phyloP scores from a whole-genome alignment of 2,113 vertebrate species.

The Elaphurus davidianus region DNA sequence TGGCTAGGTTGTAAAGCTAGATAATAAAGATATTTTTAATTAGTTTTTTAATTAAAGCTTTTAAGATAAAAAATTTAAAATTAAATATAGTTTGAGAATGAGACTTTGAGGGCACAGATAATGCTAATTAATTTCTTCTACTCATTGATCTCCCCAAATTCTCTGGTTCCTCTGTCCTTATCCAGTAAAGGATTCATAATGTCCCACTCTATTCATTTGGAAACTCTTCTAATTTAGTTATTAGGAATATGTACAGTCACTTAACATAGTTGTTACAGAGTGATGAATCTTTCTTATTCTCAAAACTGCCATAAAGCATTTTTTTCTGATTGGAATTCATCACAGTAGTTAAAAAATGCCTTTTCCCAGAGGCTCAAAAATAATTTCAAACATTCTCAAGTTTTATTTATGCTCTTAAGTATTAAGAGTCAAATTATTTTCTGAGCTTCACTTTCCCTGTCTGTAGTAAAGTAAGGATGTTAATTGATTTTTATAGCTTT shows the following conservation, averaged over 20 bases:
- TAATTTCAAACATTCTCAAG: conserved; percentile 2
- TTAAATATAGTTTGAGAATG: conserved; percentile 1
- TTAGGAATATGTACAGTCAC: background rate
- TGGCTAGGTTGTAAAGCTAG: background rate
- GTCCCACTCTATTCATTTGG: background rate
- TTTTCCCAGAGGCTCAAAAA: conserved; percentile 21
- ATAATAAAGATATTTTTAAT: background rate
- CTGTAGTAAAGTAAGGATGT: background rate
- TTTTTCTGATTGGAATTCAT: background rate
- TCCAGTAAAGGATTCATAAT: background rate
- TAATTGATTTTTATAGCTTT: background rate
- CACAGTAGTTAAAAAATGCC: conserved; percentile 19
- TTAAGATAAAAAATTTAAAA: background rate
- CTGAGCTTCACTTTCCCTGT: conserved; percentile 9
- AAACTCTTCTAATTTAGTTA: conserved; percentile 15
- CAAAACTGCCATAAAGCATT: background rate
- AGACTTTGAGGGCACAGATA: background rate
- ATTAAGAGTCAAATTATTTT: background rate
- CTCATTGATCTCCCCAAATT: background rate
- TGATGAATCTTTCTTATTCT: conserved; percentile 13
- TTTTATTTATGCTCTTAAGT: conserved; percentile 31
- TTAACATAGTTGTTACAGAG: background rate
- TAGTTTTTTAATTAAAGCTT: background rate
- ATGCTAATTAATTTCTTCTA: background rate
- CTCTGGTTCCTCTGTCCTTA: background rate